A percentile compares a stretch with the other conserved stretches of the same genome.
These are phyloP conservation scores for Aethina tumida DNA, from an alignment of 1,140 invertebrate species.

Conservation along the genomic window DNA sequence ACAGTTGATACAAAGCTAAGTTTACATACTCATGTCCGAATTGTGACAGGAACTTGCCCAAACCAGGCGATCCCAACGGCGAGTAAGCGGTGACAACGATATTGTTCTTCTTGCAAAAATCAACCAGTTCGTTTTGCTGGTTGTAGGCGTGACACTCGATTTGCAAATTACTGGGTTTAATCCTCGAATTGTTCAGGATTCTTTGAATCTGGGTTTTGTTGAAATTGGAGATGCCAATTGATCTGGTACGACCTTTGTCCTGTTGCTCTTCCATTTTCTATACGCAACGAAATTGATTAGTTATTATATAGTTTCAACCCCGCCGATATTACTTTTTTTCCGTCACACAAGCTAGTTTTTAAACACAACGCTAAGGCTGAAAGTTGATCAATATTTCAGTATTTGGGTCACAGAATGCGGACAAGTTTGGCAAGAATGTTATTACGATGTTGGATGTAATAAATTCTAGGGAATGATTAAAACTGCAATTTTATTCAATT, in stretches of 20 bases:
- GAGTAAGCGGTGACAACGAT: slow-evolving; percentile 76
- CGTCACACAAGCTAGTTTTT: not conserved
- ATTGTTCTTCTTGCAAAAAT: slow-evolving; percentile 60
- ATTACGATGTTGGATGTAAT: too few relatives aligned
- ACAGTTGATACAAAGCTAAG: not conserved
- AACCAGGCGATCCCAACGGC: slow-evolving; percentile 65
- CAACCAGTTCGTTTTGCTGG: slow-evolving; percentile 64
- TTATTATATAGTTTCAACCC: not conserved
- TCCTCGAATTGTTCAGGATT: slow-evolving; percentile 50
- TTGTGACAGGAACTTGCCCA: slow-evolving; percentile 38
- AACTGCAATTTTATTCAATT: too few relatives aligned
- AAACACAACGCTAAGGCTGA: too few relatives aligned
- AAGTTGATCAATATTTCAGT: too few relatives aligned
- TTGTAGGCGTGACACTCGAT: slow-evolving; percentile 75
- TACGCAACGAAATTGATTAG: slow-evolving; percentile 18
- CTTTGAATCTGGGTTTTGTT: slow-evolving; percentile 57
- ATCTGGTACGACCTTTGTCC: slow-evolving; percentile 49
- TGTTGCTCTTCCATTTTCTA: slow-evolving; percentile 69
- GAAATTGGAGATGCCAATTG: slow-evolving; percentile 76
- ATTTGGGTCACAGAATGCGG: too few relatives aligned
- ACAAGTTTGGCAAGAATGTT: too few relatives aligned
- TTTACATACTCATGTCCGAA: slow-evolving; percentile 34
- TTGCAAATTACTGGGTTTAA: slow-evolving; percentile 63
- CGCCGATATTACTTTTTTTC: not conserved
- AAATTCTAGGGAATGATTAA: too few relatives aligned